Percentiles rank a stretch among this genome's conserved stretches.
Conservation (phyloP, 2,888 invertebrate species). For the Ophioninae sp. region DNA sequence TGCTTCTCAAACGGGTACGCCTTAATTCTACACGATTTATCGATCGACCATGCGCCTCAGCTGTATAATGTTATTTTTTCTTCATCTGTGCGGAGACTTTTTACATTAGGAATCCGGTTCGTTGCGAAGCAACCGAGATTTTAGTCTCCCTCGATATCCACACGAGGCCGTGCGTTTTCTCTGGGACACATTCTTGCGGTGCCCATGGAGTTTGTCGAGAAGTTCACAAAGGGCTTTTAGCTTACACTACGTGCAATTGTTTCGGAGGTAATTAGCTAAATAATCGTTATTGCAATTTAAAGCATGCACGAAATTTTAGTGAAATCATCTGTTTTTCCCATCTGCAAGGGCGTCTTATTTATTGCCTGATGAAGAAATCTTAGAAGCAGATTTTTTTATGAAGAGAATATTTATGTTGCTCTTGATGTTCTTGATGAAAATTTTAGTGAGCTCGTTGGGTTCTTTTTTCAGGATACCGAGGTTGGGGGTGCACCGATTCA, state of each 20-base stretch:
- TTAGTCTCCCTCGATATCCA: constrained; percentile 80
- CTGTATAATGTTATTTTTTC: neutral
- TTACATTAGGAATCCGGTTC: constrained; percentile 72
- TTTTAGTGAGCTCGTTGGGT: neutral
- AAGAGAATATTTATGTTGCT: neutral
- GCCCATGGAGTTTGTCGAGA: constrained; percentile 81
- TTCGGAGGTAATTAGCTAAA: constrained; percentile 75
- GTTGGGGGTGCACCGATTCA: constrained; percentile 84
- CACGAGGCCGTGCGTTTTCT: constrained; percentile 80
- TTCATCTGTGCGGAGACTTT: neutral
- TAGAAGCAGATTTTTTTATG: neutral
- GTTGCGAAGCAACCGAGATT: constrained; percentile 79
- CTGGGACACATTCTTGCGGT: constrained; percentile 80
- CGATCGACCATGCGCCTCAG: neutral
- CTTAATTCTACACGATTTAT: constrained; percentile 6
- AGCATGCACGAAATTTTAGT: too few relatives aligned
- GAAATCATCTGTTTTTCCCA: too few relatives aligned
- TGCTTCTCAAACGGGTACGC: constrained; percentile 78
- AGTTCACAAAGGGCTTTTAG: constrained; percentile 80
- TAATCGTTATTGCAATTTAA: neutral
- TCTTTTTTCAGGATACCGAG: constrained; percentile 81
- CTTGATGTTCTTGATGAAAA: neutral
- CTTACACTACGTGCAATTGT: constrained; percentile 81
- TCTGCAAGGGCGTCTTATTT: neutral
- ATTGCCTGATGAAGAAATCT: neutral